Conservation (phyloP, 2,888 invertebrate genomes). For the Lymantria monacha region DNA sequence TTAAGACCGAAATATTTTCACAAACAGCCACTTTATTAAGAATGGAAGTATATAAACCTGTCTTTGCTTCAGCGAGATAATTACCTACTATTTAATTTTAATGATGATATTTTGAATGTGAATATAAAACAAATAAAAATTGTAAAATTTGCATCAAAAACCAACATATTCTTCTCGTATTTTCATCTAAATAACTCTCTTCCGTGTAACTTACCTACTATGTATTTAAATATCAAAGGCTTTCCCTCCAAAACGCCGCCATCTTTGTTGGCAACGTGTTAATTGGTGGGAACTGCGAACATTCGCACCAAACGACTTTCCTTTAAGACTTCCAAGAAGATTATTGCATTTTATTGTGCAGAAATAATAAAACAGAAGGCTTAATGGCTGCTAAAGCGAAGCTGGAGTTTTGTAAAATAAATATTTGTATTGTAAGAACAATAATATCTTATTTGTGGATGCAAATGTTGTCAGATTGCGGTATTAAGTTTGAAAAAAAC, state of each 20-base stretch:
- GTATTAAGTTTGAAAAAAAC: not conserved
- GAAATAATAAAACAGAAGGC: slow-evolving; percentile 39
- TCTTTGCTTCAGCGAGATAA: too few species aligned
- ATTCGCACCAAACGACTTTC: slow-evolving; percentile 48
- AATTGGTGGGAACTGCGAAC: slow-evolving; percentile 67
- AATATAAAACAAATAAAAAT: too few species aligned
- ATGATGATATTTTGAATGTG: too few species aligned
- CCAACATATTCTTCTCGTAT: not conserved
- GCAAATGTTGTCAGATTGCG: not conserved
- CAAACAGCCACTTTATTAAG: slow-evolving; percentile 29
- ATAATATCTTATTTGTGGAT: slow-evolving; percentile 2
- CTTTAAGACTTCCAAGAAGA: slow-evolving; percentile 43
- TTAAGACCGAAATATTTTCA: slow-evolving; percentile 44
- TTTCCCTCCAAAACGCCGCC: slow-evolving; percentile 54
- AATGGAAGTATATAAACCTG: too few species aligned
- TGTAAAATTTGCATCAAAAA: not conserved
- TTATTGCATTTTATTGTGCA: slow-evolving; percentile 48
- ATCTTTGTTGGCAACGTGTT: slow-evolving; percentile 71
- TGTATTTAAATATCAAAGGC: slow-evolving; percentile 52
- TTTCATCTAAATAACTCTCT: not conserved
- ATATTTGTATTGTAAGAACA: slow-evolving; percentile 15
- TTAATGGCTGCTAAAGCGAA: slow-evolving; percentile 31
- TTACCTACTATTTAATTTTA: too few species aligned
- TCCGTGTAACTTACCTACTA: slow-evolving; percentile 26
- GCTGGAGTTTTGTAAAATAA: slow-evolving; percentile 16